These are phyloP conservation scores for Falco punctatus DNA, from an alignment of 2,113 vertebrate genomes.

Conservation along the genomic window DNA sequence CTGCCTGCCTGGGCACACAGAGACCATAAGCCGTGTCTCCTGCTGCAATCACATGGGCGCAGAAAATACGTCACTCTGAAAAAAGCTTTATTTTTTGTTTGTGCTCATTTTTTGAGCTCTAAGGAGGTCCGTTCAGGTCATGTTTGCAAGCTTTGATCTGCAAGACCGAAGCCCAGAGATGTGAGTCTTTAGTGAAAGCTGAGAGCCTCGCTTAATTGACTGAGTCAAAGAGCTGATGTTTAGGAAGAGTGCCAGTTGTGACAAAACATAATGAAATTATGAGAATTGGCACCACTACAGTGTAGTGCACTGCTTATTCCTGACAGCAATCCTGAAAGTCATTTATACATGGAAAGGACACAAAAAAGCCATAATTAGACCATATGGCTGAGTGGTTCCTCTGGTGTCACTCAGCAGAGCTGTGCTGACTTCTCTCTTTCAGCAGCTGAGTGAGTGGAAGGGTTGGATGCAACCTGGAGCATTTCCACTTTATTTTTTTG, in stretches of 20 bases:
- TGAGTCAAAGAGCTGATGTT: not conserved
- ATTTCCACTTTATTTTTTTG: not conserved
- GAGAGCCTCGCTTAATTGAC: fast-evolving
- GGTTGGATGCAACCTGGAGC: not conserved
- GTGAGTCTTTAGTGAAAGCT: not conserved
- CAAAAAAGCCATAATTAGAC: constrained; percentile 12
- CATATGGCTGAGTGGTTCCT: not conserved
- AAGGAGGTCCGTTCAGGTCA: fast-evolving
- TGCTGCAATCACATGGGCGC: not conserved
- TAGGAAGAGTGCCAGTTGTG: not conserved
- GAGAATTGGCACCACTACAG: constrained; percentile 16
- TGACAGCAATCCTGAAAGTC: constrained; percentile 26
- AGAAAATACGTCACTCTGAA: not conserved
- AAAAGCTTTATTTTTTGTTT: not conserved
- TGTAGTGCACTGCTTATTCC: not conserved
- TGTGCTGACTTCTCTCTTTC: not conserved
- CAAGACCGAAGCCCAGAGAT: not conserved
- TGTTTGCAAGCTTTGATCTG: not conserved
- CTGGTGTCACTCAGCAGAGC: not conserved
- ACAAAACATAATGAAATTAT: not conserved
- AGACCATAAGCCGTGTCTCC: fast-evolving
- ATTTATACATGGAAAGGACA: not conserved
- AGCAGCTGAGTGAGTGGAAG: not conserved
- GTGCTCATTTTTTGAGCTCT: not conserved
- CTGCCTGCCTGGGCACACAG: not conserved